Evolutionary conservation across 2,888 invertebrate genomes (phyloP).

Genomic region (Athripsodes cinereus): DNA sequence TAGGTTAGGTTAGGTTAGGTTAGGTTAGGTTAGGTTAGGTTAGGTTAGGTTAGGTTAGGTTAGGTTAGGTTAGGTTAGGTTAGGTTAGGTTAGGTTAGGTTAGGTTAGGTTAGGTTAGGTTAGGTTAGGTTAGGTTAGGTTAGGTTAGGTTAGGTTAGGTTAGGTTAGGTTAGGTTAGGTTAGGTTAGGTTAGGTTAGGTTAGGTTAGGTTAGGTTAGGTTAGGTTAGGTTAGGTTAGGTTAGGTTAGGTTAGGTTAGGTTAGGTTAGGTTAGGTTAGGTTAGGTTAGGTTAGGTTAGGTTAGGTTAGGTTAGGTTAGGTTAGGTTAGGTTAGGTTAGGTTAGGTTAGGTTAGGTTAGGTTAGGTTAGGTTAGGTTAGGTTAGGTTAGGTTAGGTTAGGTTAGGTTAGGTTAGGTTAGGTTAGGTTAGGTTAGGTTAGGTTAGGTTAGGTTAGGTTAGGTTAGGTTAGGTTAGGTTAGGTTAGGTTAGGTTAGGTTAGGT

Average conservation of each 20-base stretch:
- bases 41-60: slow-evolving; percentile 20
- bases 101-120: slow-evolving; percentile 12
- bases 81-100: slow-evolving; percentile 25
- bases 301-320: slow-evolving; percentile 28
- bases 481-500: slow-evolving; percentile 52
- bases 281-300: slow-evolving; percentile 27
- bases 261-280: slow-evolving; percentile 22
- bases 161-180: slow-evolving; percentile 8
- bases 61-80: slow-evolving; percentile 26
- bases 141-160: slow-evolving; percentile 26
- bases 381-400: slow-evolving; percentile 13
- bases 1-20: slow-evolving; percentile 14
- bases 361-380: slow-evolving; percentile 25
- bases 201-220: slow-evolving; percentile 3
- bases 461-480: slow-evolving; percentile 42
- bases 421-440: slow-evolving; percentile 26
- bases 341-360: slow-evolving; percentile 22
- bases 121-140: slow-evolving; percentile 24
- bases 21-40: slow-evolving; percentile 14
- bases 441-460: slow-evolving; percentile 26
- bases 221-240: background rate
- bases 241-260: slow-evolving; percentile 7
- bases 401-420: slow-evolving; percentile 24
- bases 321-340: slow-evolving; percentile 22
- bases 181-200: slow-evolving; percentile 5